Evolutionary conservation across 2,888 invertebrate genomes (phyloP), one percentile per base, ranked within the genome.

Genomic region (Epirrhoe tristata): DNA sequence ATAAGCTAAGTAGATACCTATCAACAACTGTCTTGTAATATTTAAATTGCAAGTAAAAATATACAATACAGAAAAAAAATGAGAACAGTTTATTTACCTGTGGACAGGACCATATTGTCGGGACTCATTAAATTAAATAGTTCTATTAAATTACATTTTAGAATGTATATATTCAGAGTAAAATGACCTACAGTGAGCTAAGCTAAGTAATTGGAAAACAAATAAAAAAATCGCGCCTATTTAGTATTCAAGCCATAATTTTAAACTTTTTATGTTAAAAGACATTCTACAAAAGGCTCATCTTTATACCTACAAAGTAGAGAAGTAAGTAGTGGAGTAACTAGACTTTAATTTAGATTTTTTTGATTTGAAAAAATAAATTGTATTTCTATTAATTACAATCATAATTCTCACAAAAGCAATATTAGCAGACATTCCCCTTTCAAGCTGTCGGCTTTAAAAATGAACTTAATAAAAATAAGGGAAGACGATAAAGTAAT

Each of bases 381-480:
- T 43, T 12, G 5, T 12, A 14, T 16, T 12, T 6, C 14, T 48
- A 16, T 48, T 14, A 14, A 16, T n/a, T n/a, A 14, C 14, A 48
- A 14, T 48, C 16, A 48, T 6, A 48, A 16, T 48, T 48, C 5
- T 6, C 14, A 14, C 6, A 48, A 48, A 48, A 48, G 16, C 48
- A 16, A 16, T 48, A 48, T 14, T 48, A 48, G 10, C 12, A 12
- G 39, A 43, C 39, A 12, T 43, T 43, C 16, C 46, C 48, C 43
- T 6, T 7, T 16, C 24, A 16, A 16, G 48, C 16, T n/a, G 12
- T 57, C 14, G 6, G 56, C 43, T 57, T 48, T 46, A 31, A 46
- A 48, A 57, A 46, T 16, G 57, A 57, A 46, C 57, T 57, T 57
- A 48, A 57, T 57, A 57, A 57, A 48, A 48, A 48, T 57, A 48